phyloP scores from a whole-genome alignment of 1,140 invertebrate species.

The Drosophila oshimai region DNA sequence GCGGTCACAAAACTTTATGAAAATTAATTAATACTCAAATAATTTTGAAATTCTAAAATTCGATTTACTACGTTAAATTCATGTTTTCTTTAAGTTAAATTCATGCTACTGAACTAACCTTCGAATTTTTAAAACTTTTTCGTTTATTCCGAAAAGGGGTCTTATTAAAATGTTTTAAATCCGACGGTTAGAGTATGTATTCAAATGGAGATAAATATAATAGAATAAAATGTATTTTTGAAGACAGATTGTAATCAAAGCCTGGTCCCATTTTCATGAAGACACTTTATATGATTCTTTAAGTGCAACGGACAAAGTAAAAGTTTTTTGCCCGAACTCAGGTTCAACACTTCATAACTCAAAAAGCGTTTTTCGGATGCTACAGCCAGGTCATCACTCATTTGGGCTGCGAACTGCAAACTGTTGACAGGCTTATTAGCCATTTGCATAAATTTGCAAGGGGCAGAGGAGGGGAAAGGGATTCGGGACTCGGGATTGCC shows the following conservation, averaged over 20 bases:
- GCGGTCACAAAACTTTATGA: no score
- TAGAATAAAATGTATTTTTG: no score
- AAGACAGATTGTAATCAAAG: no score
- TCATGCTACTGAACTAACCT: no score
- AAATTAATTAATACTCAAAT: no score
- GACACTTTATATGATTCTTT: background rate
- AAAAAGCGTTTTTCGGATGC: slow-evolving; percentile 50
- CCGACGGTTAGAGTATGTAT: no score
- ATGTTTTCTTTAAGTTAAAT: no score
- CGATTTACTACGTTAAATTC: no score
- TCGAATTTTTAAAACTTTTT: no score
- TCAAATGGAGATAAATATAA: background rate
- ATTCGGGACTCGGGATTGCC: background rate
- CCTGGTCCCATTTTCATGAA: background rate
- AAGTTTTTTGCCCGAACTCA: slow-evolving; percentile 39
- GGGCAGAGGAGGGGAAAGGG: background rate
- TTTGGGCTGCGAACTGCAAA: slow-evolving; percentile 61
- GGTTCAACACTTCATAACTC: slow-evolving; percentile 76
- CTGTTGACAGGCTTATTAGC: slow-evolving; percentile 82
- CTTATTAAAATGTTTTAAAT: no score
- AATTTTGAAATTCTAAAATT: no score
- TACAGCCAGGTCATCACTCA: slow-evolving; percentile 56
- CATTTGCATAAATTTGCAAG: slow-evolving; percentile 74
- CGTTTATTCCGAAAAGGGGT: no score
- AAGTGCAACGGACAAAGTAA: background rate